These are phyloP conservation scores for Gerris lacustris DNA, from an alignment of 2,888 invertebrate genomes.

Conservation along the genomic window DNA sequence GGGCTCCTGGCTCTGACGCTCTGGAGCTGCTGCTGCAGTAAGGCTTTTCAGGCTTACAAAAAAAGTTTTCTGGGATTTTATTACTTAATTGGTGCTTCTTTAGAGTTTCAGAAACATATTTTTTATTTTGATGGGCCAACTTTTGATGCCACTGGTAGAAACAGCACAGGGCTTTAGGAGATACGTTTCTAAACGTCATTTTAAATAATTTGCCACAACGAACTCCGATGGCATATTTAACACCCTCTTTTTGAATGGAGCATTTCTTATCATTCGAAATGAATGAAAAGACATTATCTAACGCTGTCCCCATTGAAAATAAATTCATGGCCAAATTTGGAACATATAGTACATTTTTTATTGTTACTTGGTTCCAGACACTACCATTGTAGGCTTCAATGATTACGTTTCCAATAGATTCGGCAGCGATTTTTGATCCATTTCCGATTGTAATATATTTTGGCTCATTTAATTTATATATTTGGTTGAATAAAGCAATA, in stretches of 20 bases:
- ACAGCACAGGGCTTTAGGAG: not conserved
- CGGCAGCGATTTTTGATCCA: not conserved
- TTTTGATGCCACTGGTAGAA: not conserved
- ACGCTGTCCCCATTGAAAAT: not conserved
- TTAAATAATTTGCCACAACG: not conserved
- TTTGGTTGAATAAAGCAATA: not conserved
- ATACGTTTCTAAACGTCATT: not conserved
- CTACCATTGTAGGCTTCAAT: not conserved
- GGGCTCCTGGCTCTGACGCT: conserved; percentile 26
- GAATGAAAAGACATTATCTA: not conserved
- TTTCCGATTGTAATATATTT: not conserved
- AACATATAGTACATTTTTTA: not conserved
- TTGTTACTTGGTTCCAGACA: not conserved
- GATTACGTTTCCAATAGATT: not conserved
- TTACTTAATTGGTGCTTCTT: not conserved
- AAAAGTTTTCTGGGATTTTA: not conserved
- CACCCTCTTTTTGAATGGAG: not conserved
- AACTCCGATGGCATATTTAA: not conserved
- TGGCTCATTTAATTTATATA: too few relatives aligned
- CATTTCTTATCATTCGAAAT: not conserved
- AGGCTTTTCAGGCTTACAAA: not conserved
- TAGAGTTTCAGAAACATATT: not conserved
- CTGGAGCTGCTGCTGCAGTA: not conserved
- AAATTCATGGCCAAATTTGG: not conserved
- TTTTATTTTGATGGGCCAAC: not conserved